Evolutionary conservation across 2,888 invertebrate species (phyloP).

Genomic region (Desoria tigrina): DNA sequence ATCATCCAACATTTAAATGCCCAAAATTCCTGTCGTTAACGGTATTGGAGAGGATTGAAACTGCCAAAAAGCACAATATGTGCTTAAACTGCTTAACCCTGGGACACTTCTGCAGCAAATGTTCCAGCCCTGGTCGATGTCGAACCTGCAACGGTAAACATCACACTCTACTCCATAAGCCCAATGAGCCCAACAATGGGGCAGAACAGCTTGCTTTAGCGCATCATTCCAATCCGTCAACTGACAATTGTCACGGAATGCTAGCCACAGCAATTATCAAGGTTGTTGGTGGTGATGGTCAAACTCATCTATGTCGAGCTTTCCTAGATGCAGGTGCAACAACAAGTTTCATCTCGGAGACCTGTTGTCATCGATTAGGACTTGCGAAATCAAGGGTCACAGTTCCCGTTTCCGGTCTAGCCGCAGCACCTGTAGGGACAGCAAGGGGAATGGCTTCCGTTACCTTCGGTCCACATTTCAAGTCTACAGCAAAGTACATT

Average conservation of each 20-base stretch:
- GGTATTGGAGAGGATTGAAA: not conserved
- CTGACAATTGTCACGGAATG: not conserved
- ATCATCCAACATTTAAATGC: not conserved
- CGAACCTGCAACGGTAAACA: not conserved
- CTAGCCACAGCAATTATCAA: constrained; percentile 14
- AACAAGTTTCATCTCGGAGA: constrained; percentile 3
- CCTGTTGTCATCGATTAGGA: not conserved
- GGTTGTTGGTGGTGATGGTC: not conserved
- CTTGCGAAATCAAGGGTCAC: not conserved
- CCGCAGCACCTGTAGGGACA: not conserved
- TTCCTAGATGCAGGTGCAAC: constrained; percentile 18
- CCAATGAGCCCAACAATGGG: not conserved
- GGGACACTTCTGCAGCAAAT: not conserved
- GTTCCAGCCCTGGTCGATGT: not conserved
- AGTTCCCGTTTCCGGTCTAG: not conserved
- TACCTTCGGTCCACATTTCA: not conserved
- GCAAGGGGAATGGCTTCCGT: not conserved
- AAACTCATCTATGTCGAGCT: not conserved
- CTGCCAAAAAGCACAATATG: not conserved
- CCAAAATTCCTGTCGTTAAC: not conserved
- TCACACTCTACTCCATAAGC: not conserved
- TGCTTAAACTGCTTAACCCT: not conserved
- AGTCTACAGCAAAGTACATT: not conserved
- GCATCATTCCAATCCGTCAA: not conserved
- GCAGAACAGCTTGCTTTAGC: not conserved